Base-by-base conservation (phyloP, 2,888 invertebrate genomes). In the Apamea anceps region DNA sequence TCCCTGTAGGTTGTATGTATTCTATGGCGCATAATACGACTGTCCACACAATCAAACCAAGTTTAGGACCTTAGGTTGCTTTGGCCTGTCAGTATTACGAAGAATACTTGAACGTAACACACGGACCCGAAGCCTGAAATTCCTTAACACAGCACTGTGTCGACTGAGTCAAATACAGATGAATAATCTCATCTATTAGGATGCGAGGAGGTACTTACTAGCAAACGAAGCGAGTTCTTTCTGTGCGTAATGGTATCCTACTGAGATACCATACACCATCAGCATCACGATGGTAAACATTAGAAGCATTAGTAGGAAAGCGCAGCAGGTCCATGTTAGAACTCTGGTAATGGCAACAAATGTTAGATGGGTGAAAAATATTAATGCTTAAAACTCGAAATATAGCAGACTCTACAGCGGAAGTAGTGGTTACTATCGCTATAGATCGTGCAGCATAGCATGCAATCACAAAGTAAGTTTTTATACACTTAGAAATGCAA, bases 201-300 rank as follows among this genome's bases (percentile, higher is more conserved):
- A 37, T 10, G 21, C 10, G 32, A 62, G 32, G 32, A 37, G 18
- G 18, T 42, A 76, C 95, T 92, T 90, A 96, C 96, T 93, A 63
- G 96, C 95, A 89, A 95, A 96, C 1, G 94, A 90, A 7, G 95
- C 93, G 1, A 96, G 93, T 90, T 96, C 96, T 88, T 96, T 96
- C 85, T 96, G 96, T 3, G 96, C 96, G 86, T 96, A 96, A 86
- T 96, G 95, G 84, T 96, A 96, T 10, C 96, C 96, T 32, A 96
- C 94, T n/a, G 96, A 94, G 74, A 96, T 96, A 12, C 96, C 96
- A 84, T 96, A 96, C 48, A 95, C 90, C 95, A 96, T 95, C 45
- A 96, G 88, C 51, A 95, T 62, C 2, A 96, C 82, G 48, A 96
- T 90, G 32, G 89, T 89, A 70, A 94, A 94, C 96, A 96, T 95